Conservation (phyloP, 2,113 vertebrate species). For the Heptranchias perlo region DNA sequence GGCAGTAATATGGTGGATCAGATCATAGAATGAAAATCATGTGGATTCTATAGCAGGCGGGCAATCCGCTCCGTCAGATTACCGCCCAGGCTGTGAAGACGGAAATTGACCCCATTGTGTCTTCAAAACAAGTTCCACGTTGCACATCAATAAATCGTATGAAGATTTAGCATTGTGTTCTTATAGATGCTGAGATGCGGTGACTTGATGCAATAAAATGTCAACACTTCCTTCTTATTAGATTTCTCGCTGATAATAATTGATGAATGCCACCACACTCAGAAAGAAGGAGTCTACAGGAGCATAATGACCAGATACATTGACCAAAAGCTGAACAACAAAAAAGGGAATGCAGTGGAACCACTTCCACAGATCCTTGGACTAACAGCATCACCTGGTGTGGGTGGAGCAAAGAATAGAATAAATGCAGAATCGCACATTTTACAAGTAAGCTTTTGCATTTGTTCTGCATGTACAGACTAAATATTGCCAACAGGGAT, state of each 20-base stretch:
- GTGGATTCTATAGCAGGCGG: not conserved
- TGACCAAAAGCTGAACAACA: constrained; percentile 73
- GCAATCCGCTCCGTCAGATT: not conserved
- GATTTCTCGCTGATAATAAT: constrained; percentile 88
- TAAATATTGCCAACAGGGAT: no score
- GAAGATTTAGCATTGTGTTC: not conserved
- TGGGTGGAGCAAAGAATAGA: constrained; percentile 69
- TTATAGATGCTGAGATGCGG: not conserved
- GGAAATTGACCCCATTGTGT: no score
- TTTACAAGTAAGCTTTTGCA: constrained; percentile 67
- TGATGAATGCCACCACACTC: constrained; percentile 93
- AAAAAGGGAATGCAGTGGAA: constrained; percentile 46
- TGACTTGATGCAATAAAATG: constrained; percentile 35
- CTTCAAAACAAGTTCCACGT: not conserved
- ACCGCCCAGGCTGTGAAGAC: not conserved
- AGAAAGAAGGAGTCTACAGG: constrained; percentile 88
- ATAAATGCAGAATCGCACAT: constrained; percentile 81
- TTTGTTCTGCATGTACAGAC: not conserved
- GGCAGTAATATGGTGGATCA: not conserved
- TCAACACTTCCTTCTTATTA: constrained; percentile 45
- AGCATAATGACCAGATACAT: constrained; percentile 88
- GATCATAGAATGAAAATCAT: not conserved
- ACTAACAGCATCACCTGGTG: constrained; percentile 87
- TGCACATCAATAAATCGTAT: not conserved
- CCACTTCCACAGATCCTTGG: constrained; percentile 83